Percentiles rank a stretch among this genome's conserved stretches.
Conservation (phyloP, 2,113 vertebrate species). For the Rhabdornis inornatus region DNA sequence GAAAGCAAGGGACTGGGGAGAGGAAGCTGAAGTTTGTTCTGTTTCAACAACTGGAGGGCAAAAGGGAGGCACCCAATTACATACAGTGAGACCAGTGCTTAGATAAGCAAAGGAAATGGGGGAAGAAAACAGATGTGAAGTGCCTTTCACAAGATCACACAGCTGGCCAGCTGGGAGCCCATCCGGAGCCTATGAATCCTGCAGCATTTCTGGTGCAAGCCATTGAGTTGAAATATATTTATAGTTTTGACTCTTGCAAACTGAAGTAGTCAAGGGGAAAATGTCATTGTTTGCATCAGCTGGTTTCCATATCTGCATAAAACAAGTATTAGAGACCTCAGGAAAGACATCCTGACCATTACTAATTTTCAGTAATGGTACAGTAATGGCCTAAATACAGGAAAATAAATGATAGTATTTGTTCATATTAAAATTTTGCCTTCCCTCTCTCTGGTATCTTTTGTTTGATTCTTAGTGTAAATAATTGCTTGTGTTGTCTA, state of each 20-base stretch:
- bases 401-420: background rate
- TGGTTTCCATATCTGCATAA: background rate
- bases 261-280: background rate
- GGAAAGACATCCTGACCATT: background rate
- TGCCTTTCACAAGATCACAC: background rate
- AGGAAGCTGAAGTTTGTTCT: background rate
- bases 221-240: background rate
- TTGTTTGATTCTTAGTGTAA: constrained; percentile 21
- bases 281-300: background rate
- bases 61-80: background rate
- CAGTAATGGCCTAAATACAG: background rate
- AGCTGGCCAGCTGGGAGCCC: background rate
- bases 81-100: background rate
- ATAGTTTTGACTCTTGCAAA: background rate
- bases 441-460: background rate
- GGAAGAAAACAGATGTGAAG: constrained; percentile 14
- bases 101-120: constrained; percentile 39
- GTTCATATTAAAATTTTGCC: background rate
- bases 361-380: background rate
- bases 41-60: background rate
- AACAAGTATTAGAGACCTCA: background rate
- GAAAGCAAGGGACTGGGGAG: background rate
- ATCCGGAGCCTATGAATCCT: background rate
- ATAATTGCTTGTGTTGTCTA: background rate
- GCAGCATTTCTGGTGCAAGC: background rate